A percentile compares a stretch with the other conserved stretches of the same genome.
These are phyloP conservation scores for Petrolisthes manimaculis DNA, from an alignment of 2,888 invertebrate genomes.

Conservation along the genomic window DNA sequence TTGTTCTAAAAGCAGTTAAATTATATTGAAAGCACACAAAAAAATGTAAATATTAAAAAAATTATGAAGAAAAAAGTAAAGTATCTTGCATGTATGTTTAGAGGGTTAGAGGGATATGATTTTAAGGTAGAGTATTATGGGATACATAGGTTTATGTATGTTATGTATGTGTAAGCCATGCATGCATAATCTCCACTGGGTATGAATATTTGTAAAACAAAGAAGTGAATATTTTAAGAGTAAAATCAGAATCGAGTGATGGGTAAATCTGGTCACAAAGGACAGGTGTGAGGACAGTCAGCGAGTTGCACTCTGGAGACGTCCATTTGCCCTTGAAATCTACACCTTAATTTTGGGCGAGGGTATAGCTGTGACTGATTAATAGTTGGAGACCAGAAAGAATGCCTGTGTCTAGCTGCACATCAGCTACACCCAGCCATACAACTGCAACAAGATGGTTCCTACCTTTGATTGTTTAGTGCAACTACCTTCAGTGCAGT, in stretches of 20 bases:
- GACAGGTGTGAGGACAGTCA: conserved; percentile 19
- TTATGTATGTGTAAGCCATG: conserved; percentile 34
- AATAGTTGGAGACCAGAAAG: background rate
- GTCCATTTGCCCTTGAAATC: conserved; percentile 16
- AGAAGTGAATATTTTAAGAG: conserved; percentile 15
- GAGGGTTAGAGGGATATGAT: conserved; percentile 41
- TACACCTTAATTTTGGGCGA: background rate
- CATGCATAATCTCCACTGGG: conserved; percentile 53
- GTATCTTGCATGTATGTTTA: conserved; percentile 57
- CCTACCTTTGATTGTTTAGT: too few relatives aligned
- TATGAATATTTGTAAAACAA: conserved; percentile 43
- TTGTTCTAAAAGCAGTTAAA: background rate
- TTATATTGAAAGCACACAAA: conserved; percentile 37
- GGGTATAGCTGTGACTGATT: conserved; percentile 9
- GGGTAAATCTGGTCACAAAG: conserved; percentile 58
- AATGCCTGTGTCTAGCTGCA: too few relatives aligned
- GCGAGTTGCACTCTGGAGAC: too few relatives aligned
- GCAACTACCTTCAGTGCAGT: too few relatives aligned
- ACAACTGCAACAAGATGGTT: too few relatives aligned
- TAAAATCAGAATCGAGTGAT: conserved; percentile 12
- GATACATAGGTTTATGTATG: conserved; percentile 49
- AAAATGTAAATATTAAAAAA: conserved; percentile 34
- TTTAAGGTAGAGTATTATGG: conserved; percentile 58
- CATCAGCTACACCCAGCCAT: too few relatives aligned
- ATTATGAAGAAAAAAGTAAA: conserved; percentile 26